Evolutionary conservation across 2,113 vertebrate genomes (phyloP).

Genomic region (Cathartes aura): DNA sequence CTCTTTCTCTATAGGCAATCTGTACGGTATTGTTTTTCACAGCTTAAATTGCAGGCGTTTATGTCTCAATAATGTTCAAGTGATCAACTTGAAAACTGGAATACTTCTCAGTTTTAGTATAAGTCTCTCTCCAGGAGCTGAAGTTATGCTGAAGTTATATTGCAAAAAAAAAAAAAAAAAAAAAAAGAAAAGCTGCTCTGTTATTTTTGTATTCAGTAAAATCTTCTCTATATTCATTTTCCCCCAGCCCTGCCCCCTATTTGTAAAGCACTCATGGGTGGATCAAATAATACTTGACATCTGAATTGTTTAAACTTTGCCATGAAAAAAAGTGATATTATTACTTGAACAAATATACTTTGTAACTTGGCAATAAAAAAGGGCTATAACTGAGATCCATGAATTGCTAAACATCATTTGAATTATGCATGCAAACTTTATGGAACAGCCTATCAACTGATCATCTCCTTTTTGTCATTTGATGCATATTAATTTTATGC

Average conservation of each 20-base stretch:
- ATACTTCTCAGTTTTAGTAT: background rate
- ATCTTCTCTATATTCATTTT: background rate
- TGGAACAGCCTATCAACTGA: conserved; percentile 55
- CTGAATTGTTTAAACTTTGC: conserved; percentile 33
- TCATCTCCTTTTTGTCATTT: conserved; percentile 58
- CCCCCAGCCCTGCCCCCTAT: background rate
- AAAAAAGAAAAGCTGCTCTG: background rate
- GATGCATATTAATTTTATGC: conserved; percentile 70
- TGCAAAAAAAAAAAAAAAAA: background rate
- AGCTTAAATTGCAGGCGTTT: background rate
- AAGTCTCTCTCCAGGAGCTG: background rate
- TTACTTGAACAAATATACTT: conserved; percentile 37
- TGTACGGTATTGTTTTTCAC: background rate
- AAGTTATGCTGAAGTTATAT: background rate
- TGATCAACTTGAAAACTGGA: background rate
- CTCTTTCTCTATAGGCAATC: background rate
- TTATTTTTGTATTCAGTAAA: background rate
- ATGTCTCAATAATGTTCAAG: background rate
- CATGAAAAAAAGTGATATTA: background rate
- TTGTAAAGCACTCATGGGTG: background rate
- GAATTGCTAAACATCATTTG: conserved; percentile 42
- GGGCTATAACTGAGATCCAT: background rate
- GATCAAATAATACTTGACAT: background rate
- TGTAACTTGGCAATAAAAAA: conserved; percentile 45
- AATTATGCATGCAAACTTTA: conserved; percentile 65